Evolutionary conservation across 1,140 invertebrate genomes (phyloP).

Genomic region (Drosophila busckii): DNA sequence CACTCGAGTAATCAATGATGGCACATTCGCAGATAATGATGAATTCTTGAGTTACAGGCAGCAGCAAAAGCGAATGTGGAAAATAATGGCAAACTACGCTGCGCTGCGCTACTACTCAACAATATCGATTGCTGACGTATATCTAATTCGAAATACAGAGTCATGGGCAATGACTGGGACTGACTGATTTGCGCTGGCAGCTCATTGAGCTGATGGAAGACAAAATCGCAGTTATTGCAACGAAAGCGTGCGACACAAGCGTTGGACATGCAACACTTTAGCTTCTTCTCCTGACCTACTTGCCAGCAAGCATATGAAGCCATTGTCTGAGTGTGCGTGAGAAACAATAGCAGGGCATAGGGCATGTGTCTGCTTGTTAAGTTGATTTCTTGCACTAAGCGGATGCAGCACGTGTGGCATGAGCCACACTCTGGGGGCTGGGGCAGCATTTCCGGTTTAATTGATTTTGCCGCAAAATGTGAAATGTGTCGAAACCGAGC

Average conservation of each 20-base stretch:
- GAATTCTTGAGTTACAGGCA: constrained; percentile 1
- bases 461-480: constrained; percentile 74
- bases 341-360: constrained; percentile 26
- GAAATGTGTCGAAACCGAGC: constrained; percentile 67
- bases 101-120: constrained; percentile 32
- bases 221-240: constrained; percentile 22
- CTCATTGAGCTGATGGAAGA: constrained; percentile 32
- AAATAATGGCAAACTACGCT: constrained; percentile 66
- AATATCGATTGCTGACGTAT: constrained; percentile 62
- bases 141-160: constrained; percentile 68
- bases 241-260: constrained; percentile 59
- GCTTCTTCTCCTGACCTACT: constrained; percentile 65
- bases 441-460: constrained; percentile 66
- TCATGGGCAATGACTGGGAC: constrained; percentile 3
- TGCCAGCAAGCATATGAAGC: constrained; percentile 10
- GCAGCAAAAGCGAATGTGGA: constrained; percentile 46
- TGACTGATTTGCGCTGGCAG: constrained; percentile 56
- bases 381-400: constrained; percentile 67
- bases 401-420: constrained; percentile 53
- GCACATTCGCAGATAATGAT: constrained; percentile 9
- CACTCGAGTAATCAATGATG: constrained; percentile 68
- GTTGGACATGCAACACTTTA: no score
- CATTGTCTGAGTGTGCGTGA: constrained; percentile 4
- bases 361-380: constrained; percentile 68
- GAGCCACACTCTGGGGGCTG: constrained; percentile 12